phyloP scores from a whole-genome alignment of 2,888 invertebrate genomes.

The Cheilosia vernalis region DNA sequence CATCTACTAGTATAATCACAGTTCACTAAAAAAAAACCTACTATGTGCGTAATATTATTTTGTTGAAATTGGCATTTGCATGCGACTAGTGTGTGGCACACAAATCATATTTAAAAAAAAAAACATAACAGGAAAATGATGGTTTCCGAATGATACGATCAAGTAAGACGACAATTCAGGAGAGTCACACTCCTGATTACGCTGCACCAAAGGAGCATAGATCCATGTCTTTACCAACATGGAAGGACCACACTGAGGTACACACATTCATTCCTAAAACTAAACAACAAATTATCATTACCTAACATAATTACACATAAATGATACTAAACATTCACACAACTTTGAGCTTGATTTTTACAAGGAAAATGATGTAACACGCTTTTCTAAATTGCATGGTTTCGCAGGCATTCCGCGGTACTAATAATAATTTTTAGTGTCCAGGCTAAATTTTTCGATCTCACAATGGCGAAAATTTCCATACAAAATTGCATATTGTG shows the following conservation, averaged over 20 bases:
- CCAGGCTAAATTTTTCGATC: no score
- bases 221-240: slow-evolving; percentile 68
- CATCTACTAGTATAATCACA: no score
- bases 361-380: neutral
- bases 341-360: neutral
- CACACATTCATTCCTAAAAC: slow-evolving; percentile 28
- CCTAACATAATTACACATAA: slow-evolving; percentile 5
- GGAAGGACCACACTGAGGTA: slow-evolving; percentile 67
- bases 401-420: no score
- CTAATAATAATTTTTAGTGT: no score
- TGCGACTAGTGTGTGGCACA: neutral
- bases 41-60: neutral
- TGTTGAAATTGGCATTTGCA: neutral
- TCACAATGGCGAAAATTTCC: no score
- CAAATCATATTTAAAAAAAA: slow-evolving; percentile 1
- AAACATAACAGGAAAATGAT: slow-evolving; percentile 61
- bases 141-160: slow-evolving; percentile 68
- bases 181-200: slow-evolving; percentile 60
- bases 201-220: slow-evolving; percentile 65
- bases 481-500: no score
- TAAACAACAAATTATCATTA: slow-evolving; percentile 10
- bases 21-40: neutral
- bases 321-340: neutral
- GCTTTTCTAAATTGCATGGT: neutral
- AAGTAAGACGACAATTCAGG: slow-evolving; percentile 70